Evolutionary conservation across 2,888 invertebrate genomes (phyloP).

Genomic region (Smittia sp.): DNA sequence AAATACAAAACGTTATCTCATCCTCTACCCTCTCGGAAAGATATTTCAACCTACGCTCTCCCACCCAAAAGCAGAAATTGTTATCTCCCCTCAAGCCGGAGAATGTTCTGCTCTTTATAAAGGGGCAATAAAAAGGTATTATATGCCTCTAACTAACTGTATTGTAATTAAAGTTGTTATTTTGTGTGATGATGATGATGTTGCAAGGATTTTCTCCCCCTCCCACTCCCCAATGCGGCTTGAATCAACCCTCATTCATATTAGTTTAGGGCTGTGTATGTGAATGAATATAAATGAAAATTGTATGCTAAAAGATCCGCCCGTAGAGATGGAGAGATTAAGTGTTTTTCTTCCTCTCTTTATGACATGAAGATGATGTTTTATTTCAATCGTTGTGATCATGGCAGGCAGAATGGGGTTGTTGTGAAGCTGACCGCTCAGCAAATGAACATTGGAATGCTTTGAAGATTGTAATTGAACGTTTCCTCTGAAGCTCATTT

Average conservation of each 20-base stretch:
- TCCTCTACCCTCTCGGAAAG: background rate
- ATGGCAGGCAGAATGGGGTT: background rate
- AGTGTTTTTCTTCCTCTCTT: background rate
- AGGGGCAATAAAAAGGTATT: slow-evolving; percentile 33
- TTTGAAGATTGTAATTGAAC: no score
- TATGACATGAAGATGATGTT: background rate
- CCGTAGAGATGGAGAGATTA: background rate
- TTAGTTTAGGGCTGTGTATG: slow-evolving; percentile 16
- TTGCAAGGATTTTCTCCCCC: slow-evolving; percentile 5
- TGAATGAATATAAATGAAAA: slow-evolving; percentile 16
- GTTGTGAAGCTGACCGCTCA: background rate
- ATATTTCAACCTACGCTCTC: background rate
- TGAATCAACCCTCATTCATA: background rate
- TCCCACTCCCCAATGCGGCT: background rate
- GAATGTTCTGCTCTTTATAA: background rate
- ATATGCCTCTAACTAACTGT: slow-evolving; percentile 33
- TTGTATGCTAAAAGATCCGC: background rate
- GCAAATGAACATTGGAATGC: no score
- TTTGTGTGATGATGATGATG: slow-evolving; percentile 37
- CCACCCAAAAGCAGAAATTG: slow-evolving; percentile 15
- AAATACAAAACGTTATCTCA: background rate
- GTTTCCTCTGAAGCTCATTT: no score
- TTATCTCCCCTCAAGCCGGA: slow-evolving; percentile 3
- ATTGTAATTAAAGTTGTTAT: slow-evolving; percentile 40
- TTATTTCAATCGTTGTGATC: background rate